These are phyloP conservation scores for Sminthopsis crassicaudata DNA, from an alignment of 2,113 vertebrate genomes.

Conservation along the genomic window DNA sequence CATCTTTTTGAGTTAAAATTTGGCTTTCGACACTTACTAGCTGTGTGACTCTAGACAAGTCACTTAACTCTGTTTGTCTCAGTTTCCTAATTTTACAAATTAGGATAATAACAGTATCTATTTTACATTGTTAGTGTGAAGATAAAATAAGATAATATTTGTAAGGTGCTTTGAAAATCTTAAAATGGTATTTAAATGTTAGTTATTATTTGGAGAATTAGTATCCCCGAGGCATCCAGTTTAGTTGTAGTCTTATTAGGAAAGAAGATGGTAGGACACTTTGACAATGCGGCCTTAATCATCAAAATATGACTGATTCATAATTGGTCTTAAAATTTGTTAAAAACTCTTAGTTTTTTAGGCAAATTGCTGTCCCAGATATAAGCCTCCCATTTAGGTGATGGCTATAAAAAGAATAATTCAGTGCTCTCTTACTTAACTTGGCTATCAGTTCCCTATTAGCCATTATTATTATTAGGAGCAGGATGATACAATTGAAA, in stretches of 20 bases:
- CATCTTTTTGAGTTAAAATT: no score
- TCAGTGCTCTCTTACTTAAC: neutral
- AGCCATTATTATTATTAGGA: neutral
- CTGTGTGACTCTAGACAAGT: no score
- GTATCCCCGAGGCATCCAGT: neutral
- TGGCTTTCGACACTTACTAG: no score
- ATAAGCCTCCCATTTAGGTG: neutral
- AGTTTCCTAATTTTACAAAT: no score
- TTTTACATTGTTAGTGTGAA: no score
- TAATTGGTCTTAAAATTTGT: neutral
- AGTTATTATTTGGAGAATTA: no score
- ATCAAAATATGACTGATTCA: neutral
- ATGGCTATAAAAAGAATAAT: neutral
- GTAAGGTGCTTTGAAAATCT: neutral
- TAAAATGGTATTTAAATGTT: neutral
- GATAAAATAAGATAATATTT: no score
- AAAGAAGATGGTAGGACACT: neutral
- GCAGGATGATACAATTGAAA: no score
- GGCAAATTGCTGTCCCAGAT: no score
- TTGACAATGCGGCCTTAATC: neutral
- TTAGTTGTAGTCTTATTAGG: neutral
- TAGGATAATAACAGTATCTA: no score
- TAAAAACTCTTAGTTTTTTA: neutral
- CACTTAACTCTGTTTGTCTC: no score
- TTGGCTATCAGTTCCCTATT: neutral